A percentile compares a stretch with the other conserved stretches of the same genome.
These are phyloP conservation scores for Tetraodon nigroviridis DNA, from an alignment of 2,113 vertebrate genomes.

Conservation along the genomic window DNA sequence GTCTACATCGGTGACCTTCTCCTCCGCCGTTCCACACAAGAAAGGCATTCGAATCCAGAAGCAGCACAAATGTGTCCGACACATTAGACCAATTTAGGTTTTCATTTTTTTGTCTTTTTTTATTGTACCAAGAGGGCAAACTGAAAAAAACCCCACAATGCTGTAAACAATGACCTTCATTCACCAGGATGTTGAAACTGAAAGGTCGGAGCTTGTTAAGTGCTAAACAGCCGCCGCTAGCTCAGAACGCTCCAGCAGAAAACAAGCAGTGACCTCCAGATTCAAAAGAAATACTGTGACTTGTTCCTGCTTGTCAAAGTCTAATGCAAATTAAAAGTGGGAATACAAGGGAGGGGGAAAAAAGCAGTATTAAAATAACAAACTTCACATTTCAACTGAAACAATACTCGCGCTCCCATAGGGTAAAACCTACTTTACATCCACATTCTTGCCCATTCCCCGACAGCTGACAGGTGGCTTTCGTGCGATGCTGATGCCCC, in stretches of 20 bases:
- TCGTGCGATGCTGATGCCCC: conserved; percentile 60
- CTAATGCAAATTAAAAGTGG: conserved; percentile 45
- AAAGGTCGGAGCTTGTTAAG: conserved; percentile 59
- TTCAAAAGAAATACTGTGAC: conserved; percentile 19
- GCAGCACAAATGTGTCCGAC: conserved; percentile 78
- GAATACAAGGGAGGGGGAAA: conserved; percentile 39
- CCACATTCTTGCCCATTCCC: conserved; percentile 59
- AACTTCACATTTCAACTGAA: conserved; percentile 71
- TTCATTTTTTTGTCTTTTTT: conserved; percentile 21
- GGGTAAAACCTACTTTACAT: conserved; percentile 41
- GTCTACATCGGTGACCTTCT: conserved; percentile 65
- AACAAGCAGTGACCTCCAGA: conserved; percentile 67
- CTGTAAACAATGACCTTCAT: conserved; percentile 74
- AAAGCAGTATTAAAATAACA: conserved; percentile 50
- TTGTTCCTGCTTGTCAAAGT: conserved; percentile 39
- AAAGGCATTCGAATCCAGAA: conserved; percentile 75
- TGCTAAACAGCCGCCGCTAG: conserved; percentile 55
- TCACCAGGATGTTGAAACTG: conserved; percentile 46
- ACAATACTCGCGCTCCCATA: conserved; percentile 9
- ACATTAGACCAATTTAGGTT: conserved; percentile 63
- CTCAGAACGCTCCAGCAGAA: conserved; percentile 55
- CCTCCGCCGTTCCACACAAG: conserved; percentile 66
- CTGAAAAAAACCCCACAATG: conserved; percentile 22
- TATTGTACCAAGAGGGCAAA: conserved; percentile 70
- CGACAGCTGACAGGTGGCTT: conserved; percentile 41